Conservation (phyloP, 1,140 invertebrate species). For the Colletes gigas region DNA sequence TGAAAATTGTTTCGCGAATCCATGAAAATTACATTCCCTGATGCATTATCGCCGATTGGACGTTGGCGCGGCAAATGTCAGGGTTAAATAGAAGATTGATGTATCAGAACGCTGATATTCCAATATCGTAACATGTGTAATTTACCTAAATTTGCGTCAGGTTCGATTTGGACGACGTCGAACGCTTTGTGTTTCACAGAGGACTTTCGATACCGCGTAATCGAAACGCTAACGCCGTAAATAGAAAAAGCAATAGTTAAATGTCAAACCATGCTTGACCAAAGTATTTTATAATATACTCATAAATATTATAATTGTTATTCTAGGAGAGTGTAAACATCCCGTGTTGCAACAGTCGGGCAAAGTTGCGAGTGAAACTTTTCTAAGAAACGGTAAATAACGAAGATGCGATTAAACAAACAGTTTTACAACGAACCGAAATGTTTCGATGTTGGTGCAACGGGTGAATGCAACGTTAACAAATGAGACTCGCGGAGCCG, state of each 20-base stretch:
- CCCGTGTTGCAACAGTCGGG: too few species aligned
- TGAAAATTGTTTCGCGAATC: conserved; percentile 21
- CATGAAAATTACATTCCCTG: conserved; percentile 44
- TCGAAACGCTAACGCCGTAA: neutral
- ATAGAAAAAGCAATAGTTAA: neutral
- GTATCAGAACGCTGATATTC: conserved; percentile 26
- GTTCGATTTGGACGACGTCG: neutral
- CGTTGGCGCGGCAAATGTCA: conserved; percentile 47
- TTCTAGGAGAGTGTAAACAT: too few species aligned
- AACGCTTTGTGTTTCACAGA: neutral
- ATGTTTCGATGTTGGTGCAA: neutral
- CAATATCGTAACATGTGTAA: conserved; percentile 11
- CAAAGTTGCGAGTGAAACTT: too few species aligned
- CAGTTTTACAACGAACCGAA: neutral
- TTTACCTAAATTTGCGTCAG: conserved; percentile 1
- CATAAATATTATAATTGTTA: too few species aligned
- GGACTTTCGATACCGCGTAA: neutral
- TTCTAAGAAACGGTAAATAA: too few species aligned
- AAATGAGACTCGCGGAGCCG: neutral
- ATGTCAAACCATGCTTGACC: neutral
- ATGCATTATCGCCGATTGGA: conserved; percentile 31
- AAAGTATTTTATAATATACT: neutral
- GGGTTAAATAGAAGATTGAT: conserved; percentile 45
- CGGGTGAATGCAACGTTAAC: conserved; percentile 1
- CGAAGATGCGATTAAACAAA: too few species aligned